Base-by-base conservation (phyloP, 2,888 invertebrate species). In the Tillus elongatus region DNA sequence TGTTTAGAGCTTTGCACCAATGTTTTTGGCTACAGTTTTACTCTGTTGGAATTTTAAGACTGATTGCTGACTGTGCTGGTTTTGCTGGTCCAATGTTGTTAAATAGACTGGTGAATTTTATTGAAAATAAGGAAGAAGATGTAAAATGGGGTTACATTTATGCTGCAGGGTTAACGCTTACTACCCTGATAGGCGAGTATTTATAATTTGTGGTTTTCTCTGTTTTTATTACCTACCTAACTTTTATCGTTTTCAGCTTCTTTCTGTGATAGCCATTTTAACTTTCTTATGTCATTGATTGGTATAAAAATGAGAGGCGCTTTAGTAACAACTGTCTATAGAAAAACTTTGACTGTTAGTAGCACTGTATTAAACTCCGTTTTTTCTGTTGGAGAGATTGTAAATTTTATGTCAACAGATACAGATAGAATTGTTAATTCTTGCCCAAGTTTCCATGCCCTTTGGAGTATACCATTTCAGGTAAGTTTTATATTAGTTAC, bases 391-490 rank as follows among this genome's bases (percentile, higher is more conserved):
- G 96, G 96, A 0, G 88, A 96, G 69, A 83, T 97, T 39, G 77
- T 95, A 2, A 97, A 97, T 66, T 87, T 91, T 51, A 92, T 97
- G 87, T 95, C 93, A 15, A 92, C 92, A 0, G 97, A 98, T 61
- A 85, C 88, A 0, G 93, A 96, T 61, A 75, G 96, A 49, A 88
- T 97, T 48, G 87, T 93, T 0, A 95, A 95, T 64, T 88, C 95
- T 13, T 93, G 92, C 64, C 83, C 90, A 2, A 93, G 92, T 66
- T 95, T 98, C 61, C 97, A 97, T 68, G 82, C 89, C 3, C 73
- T 95, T 49, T 97, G 97, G 96, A 95, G 93, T 64, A 84, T 96
- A 57, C 96, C 96, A 3, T 73, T 95, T 54, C 89, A 88, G 73
- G 84, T 82, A 58, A 57, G 49, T 44, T 19, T 19, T 4, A 19